phyloP scores from a whole-genome alignment of 2,797 vertebrate species.

The Chelidonichthys spinosus region DNA sequence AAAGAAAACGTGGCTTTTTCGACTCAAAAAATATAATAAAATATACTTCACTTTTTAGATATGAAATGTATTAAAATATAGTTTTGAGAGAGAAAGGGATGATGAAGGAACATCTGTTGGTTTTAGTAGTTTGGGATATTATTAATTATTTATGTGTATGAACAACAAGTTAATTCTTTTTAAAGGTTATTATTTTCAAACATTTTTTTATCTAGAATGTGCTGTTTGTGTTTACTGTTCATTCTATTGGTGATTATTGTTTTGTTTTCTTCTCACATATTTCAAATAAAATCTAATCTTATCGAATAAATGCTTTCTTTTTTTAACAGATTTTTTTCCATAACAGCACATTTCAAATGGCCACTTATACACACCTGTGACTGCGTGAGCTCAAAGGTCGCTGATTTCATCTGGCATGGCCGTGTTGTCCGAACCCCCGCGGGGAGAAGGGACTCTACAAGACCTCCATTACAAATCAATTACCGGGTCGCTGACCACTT shows the following conservation, averaged over 20 bases:
- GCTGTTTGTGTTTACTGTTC: not conserved
- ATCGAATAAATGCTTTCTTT: not conserved
- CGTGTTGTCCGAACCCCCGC: conserved; percentile 21
- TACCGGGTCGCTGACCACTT: conserved; percentile 38
- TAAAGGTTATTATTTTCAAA: too few relatives aligned
- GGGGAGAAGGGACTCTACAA: conserved; percentile 36
- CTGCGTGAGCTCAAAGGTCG: conserved; percentile 51
- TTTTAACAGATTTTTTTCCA: not conserved
- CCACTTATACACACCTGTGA: conserved; percentile 61
- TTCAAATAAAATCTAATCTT: not conserved
- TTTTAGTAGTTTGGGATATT: too few relatives aligned
- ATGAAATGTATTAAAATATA: too few relatives aligned
- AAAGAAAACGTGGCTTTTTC: too few relatives aligned
- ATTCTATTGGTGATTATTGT: not conserved
- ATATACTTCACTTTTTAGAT: too few relatives aligned
- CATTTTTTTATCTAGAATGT: not conserved
- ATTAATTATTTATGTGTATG: too few relatives aligned
- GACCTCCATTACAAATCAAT: conserved; percentile 72
- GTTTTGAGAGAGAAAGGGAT: too few relatives aligned
- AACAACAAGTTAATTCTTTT: too few relatives aligned
- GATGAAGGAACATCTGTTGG: too few relatives aligned
- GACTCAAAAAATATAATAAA: too few relatives aligned
- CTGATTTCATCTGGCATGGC: conserved; percentile 49
- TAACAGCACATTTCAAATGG: conserved; percentile 15
- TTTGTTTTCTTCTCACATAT: not conserved